phyloP scores from a whole-genome alignment of 2,888 invertebrate genomes.

The Eudemis profundana region DNA sequence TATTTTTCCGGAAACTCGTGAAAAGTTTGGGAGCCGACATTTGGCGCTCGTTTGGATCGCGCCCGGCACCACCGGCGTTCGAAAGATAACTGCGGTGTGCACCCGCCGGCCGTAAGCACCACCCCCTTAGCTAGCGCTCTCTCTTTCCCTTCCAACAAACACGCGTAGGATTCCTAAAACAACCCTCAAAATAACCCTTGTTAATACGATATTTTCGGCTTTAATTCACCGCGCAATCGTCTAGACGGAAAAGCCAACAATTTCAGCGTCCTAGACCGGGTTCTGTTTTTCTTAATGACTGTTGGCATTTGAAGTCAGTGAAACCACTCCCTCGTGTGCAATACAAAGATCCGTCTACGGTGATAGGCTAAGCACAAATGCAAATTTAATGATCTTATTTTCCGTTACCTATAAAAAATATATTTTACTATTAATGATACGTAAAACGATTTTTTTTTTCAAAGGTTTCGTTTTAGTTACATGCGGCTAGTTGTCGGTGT shows the following conservation, averaged over 20 bases:
- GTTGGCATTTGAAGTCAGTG: conserved; percentile 9
- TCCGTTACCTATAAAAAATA: conserved; percentile 27
- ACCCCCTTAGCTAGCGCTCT: conserved; percentile 69
- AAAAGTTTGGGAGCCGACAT: conserved; percentile 74
- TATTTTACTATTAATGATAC: conserved; percentile 1
- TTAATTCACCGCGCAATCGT: conserved; percentile 30
- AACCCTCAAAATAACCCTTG: conserved; percentile 64
- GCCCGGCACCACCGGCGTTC: conserved; percentile 60
- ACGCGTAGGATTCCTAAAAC: conserved; percentile 62
- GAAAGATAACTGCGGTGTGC: conserved; percentile 70
- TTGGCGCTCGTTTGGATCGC: conserved; percentile 52
- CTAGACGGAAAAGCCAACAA: conserved; percentile 23
- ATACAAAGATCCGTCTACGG: conserved; percentile 33
- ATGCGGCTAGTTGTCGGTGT: conserved; percentile 46
- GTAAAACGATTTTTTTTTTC: conserved; percentile 42
- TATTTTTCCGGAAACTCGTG: conserved; percentile 75
- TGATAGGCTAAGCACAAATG: conserved; percentile 37
- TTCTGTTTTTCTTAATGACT: conserved; percentile 19
- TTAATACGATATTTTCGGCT: conserved; percentile 36
- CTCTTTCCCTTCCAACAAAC: conserved; percentile 63
- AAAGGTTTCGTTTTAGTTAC: conserved; percentile 56
- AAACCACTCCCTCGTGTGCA: conserved; percentile 37
- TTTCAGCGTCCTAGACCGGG: neutral
- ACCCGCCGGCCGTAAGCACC: conserved; percentile 63
- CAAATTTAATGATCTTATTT: conserved; percentile 29